Conservation (phyloP, 2,113 vertebrate genomes). For the Pipa parva region DNA sequence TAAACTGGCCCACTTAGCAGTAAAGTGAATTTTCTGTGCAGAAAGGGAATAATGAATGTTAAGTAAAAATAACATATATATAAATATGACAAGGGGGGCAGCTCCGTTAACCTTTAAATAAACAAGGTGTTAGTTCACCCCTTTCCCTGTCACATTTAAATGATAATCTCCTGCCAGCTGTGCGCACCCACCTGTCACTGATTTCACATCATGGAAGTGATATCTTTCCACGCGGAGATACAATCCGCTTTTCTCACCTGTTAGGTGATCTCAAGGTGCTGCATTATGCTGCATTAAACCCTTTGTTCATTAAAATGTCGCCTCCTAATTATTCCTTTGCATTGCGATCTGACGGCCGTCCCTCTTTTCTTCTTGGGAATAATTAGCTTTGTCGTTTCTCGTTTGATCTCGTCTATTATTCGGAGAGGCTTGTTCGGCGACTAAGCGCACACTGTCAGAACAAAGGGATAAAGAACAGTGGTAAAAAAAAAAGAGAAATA, state of each 20-base stretch:
- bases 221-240: not conserved
- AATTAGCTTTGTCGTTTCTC: slow-evolving; percentile 18
- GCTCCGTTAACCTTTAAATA: too few species aligned
- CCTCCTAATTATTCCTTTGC: slow-evolving; percentile 19
- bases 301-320: slow-evolving; percentile 20
- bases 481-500: not conserved
- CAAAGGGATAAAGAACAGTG: too few species aligned
- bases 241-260: not conserved
- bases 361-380: not conserved
- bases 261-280: not conserved
- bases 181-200: not conserved
- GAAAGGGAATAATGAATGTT: too few species aligned
- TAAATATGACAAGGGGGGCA: too few species aligned
- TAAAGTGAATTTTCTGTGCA: too few species aligned
- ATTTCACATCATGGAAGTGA: not conserved
- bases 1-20: too few species aligned
- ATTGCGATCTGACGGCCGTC: not conserved
- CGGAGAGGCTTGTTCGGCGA: not conserved
- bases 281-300: not conserved
- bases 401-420: slow-evolving; percentile 15
- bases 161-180: too few species aligned
- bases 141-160: too few species aligned
- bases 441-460: not conserved
- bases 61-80: too few species aligned
- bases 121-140: too few species aligned